phyloP scores from a whole-genome alignment of 2,113 vertebrate genomes.

The Nycticebus coucang region DNA sequence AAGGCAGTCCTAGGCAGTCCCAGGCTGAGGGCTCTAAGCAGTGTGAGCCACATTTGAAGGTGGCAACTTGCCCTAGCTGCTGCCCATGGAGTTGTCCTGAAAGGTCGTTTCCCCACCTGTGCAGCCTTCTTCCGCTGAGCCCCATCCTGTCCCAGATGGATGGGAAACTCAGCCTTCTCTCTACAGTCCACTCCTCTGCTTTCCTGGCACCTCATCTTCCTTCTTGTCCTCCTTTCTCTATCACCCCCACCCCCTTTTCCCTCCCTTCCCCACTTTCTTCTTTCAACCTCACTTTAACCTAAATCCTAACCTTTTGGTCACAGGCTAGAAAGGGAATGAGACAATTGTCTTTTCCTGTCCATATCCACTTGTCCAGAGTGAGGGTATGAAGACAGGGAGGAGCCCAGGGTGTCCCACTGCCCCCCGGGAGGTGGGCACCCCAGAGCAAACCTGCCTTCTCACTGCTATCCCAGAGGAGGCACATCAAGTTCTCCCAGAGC shows the following conservation, averaged over 20 bases:
- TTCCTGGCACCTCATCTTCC: background rate
- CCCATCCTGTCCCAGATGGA: background rate
- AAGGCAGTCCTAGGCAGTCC: background rate
- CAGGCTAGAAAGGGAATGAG: background rate
- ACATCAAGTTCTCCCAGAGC: background rate
- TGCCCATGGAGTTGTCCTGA: background rate
- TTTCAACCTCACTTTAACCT: too few species aligned
- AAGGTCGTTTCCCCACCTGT: background rate
- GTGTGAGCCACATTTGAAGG: background rate
- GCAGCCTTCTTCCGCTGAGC: accelerated
- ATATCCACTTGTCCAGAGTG: background rate
- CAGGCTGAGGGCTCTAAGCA: conserved; percentile 14
- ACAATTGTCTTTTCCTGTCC: background rate
- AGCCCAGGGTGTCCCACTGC: background rate
- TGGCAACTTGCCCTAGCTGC: background rate
- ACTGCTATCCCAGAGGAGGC: background rate
- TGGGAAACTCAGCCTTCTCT: background rate
- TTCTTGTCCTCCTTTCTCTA: background rate
- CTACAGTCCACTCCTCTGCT: accelerated
- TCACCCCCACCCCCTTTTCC: accelerated
- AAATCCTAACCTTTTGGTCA: background rate
- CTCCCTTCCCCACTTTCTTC: too few species aligned
- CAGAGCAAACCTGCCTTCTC: background rate
- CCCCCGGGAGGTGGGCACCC: background rate
- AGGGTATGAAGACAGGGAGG: background rate